phyloP scores from a whole-genome alignment of 2,797 vertebrate genomes.

The Characodon lateralis region DNA sequence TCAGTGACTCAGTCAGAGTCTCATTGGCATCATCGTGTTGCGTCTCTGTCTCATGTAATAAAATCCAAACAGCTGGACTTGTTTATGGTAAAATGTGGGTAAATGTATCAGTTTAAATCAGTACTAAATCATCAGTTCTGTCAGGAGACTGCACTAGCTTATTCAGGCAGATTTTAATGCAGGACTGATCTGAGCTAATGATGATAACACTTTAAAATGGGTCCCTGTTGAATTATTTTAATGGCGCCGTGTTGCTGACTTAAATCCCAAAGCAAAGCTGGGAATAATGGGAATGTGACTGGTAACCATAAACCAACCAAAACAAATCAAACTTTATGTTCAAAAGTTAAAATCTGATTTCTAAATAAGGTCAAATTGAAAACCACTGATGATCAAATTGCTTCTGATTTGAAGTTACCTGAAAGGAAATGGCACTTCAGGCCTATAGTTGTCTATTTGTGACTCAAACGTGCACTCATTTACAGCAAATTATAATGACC shows the following conservation, averaged over 20 bases:
- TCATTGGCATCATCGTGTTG: conserved; percentile 6
- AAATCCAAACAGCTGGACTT: conserved; percentile 1
- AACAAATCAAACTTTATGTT: neutral
- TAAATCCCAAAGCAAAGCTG: neutral
- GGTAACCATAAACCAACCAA: neutral
- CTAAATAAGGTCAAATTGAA: neutral
- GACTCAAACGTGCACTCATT: too few species aligned
- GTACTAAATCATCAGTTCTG: neutral
- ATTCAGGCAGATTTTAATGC: neutral
- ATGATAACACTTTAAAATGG: neutral
- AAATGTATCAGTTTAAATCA: neutral
- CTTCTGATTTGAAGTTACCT: neutral
- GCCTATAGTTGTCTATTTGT: too few species aligned
- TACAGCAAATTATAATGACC: too few species aligned
- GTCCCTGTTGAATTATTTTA: conserved; percentile 7
- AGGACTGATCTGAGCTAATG: neutral
- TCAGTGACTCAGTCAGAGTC: conserved; percentile 13
- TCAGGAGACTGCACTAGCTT: neutral
- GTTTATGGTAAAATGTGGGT: neutral
- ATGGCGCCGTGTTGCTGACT: neutral
- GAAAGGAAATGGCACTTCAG: neutral
- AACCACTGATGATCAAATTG: too few species aligned
- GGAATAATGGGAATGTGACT: neutral
- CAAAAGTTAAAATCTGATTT: neutral
- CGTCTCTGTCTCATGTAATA: conserved; percentile 1